Evolutionary conservation across 2,888 invertebrate genomes (phyloP), one percentile per base, ranked within the genome.

Genomic region (Chydorus sphaericus): DNA sequence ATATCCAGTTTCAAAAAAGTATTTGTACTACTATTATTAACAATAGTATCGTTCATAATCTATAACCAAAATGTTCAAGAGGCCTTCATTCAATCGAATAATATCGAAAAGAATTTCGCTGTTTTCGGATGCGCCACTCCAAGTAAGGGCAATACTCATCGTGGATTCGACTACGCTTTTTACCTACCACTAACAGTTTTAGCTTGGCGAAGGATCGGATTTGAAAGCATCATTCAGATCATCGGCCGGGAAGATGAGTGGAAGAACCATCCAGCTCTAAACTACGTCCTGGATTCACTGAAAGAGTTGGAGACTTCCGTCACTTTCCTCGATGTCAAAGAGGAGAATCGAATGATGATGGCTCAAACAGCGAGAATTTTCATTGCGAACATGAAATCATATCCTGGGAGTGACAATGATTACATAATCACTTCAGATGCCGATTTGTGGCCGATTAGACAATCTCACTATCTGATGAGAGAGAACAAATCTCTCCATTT

Each of bases 101-200:
- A n/a, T n/a, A n/a, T n/a, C n/a, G 26, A 8, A 14, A 44, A 28
- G n/a, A 4, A 16, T 7, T 44, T 50, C 14, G 36, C 52, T 8
- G 52, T 52, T 20, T 52, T 52, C 20, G 52, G 52, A 7, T 52
- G 52, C 33, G 23, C 33, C 20, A 52, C 52, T 2, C 52, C 52
- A 11, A 20, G 23, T 5, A 3, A 31, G 1, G 3, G 20, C 7
- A 7, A 39, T 10, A 18, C 33, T 52, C 52, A 52, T 20, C 3
- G 52, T 1, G 52, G 52, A 14, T 52, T 33, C 23, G 52, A 52
- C 30, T 52, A 52, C 23, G 52, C 33, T 5, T 52, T 52, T 36
- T 52, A 52, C 23, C 23, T 52, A 6, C 52, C 52, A 3, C 26
- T 52, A 36, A 52, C 52, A 26, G 52, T 20, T 14, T 3, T 52